Evolutionary conservation across 37 sponge, comb jelly and placozoan species (phyloP), one percentile per base, ranked within the genome.

Genomic region (Ephydatia muelleri): DNA sequence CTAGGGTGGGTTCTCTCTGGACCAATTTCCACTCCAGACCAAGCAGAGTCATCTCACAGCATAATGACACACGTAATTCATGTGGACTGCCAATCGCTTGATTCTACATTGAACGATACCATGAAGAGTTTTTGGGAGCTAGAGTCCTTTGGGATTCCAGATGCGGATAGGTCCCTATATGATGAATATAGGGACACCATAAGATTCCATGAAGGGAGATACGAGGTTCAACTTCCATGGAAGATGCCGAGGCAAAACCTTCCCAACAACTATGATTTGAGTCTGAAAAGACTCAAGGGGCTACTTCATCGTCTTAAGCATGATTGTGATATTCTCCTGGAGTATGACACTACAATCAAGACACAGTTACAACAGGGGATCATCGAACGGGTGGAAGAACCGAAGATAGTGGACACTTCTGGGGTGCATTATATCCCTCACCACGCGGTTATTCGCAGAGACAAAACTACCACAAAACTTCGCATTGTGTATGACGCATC

Each of bases 201-300:
- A 1, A 32, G 3, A 70, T 77, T 84, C 33, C 78, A 38, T 9
- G 76, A 83, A 11, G 84, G 84, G 30, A 73, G 76, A 29, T 83
- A 83, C 35, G 78, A 85, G 27, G 85, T 85, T 38, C 49, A 5
- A 14, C 57, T 85, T 13, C 86, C 86, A 13, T 86, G 86, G 86
- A 86, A 71, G 73, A 19, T 21, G 27, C 38, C 73, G 0, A 19
- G 25, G 25, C 66, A 28, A 25, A 11, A 38, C 21, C 73, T 78
- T 4, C 80, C 80, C 5, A 43, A 86, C 39, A 69, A 86, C 73
- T 86, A 86, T 38, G 65, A 70, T 2, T 80, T 86, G 30, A 48
- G 78, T n/a, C 35, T 77, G 70, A 57, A 65, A 47, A 75, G 85
- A 27, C 47, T 84, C 31, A 28, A 57, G 22, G 84, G 76, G 32